phyloP scores from a whole-genome alignment of 37 sponge, comb jelly and placozoan species.

The Hexactinellida sp. region DNA sequence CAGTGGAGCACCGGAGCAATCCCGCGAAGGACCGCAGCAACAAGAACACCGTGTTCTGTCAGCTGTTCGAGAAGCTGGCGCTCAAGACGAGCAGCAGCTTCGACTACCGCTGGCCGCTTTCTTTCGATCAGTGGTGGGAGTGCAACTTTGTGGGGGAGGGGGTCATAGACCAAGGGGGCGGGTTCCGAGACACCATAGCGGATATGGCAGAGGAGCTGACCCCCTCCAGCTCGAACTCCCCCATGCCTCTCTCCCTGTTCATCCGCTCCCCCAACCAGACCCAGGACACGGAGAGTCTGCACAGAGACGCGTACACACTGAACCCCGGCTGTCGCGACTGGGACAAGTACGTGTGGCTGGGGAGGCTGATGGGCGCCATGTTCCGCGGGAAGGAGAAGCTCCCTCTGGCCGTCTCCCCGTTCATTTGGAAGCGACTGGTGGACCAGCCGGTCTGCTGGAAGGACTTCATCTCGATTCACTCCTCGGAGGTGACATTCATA shows the following conservation, averaged over 20 bases:
- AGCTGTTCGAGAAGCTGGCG: constrained; percentile 42
- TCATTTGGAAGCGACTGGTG: constrained; percentile 79
- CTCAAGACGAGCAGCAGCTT: constrained; percentile 35
- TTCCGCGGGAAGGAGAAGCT: constrained; percentile 63
- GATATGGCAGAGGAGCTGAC: constrained; percentile 84
- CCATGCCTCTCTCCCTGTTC: constrained; percentile 63
- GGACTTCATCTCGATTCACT: constrained; percentile 69
- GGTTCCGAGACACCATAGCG: constrained; percentile 68
- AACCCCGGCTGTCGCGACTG: constrained; percentile 59
- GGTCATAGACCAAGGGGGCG: constrained; percentile 90
- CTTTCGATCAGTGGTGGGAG: constrained; percentile 85
- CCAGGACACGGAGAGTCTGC: constrained; percentile 70
- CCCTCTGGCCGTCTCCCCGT: constrained; percentile 68
- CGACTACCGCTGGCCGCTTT: constrained; percentile 60
- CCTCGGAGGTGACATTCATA: constrained; percentile 63
- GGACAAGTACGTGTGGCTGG: constrained; percentile 45
- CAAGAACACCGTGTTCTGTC: constrained; percentile 55
- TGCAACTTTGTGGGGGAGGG: constrained; percentile 71
- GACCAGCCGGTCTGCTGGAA: constrained; percentile 71
- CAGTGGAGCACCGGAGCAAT: constrained; percentile 47
- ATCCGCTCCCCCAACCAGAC: constrained; percentile 77
- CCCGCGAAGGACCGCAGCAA: constrained; percentile 49
- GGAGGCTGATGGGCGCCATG: constrained; percentile 79
- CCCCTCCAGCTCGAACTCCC: constrained; percentile 36
- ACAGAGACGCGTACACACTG: constrained; percentile 67